Evolutionary conservation across 1,140 invertebrate species (phyloP).

Genomic region (Ceratosolen fusciceps): DNA sequence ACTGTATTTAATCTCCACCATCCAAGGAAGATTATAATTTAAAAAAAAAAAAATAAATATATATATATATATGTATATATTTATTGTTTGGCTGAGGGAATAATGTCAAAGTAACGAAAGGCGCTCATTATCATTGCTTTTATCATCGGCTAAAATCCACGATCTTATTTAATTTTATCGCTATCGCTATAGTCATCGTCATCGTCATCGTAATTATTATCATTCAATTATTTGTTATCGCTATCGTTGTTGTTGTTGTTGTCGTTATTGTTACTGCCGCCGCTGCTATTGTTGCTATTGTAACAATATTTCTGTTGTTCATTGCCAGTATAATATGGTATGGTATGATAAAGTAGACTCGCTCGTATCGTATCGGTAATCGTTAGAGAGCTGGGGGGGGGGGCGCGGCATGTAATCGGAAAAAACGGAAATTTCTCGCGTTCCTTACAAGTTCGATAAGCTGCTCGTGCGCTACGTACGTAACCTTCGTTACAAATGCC

Average conservation of each 20-base stretch:
- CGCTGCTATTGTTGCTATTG: slow-evolving; percentile 2
- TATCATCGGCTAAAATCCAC: background rate
- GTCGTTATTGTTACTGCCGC: slow-evolving; percentile 5
- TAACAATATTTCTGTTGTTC: slow-evolving; percentile 27
- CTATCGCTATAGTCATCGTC: background rate
- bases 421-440: slow-evolving; percentile 14
- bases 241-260: background rate
- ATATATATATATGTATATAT: too few species aligned
- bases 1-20: background rate
- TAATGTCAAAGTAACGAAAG: slow-evolving; percentile 19
- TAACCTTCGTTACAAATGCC: slow-evolving; percentile 46
- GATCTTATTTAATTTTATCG: background rate
- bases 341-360: slow-evolving; percentile 42
- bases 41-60: too few species aligned
- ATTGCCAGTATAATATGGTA: slow-evolving; percentile 13
- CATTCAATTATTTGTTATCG: background rate
- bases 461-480: slow-evolving; percentile 3
- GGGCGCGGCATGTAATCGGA: slow-evolving; percentile 21
- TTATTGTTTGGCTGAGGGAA: too few species aligned
- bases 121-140: background rate
- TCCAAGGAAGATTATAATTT: background rate
- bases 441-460: slow-evolving; percentile 10
- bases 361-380: slow-evolving; percentile 36
- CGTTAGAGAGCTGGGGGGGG: background rate
- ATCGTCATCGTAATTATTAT: background rate